phyloP scores from a whole-genome alignment of 2,113 vertebrate species.

The Percopsis transmontana region DNA sequence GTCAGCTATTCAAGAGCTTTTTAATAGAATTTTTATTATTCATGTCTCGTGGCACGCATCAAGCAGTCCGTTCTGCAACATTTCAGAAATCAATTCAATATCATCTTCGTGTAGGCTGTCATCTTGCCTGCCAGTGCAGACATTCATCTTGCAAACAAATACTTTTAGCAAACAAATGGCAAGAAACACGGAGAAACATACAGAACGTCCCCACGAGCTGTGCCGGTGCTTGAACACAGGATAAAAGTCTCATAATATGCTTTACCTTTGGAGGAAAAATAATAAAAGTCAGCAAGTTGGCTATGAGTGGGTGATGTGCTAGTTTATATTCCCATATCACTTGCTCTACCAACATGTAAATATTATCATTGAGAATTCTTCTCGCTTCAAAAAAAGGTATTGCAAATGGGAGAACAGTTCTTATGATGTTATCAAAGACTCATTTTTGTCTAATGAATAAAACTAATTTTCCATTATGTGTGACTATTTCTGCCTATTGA shows the following conservation, averaged over 20 bases:
- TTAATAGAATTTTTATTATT: constrained; percentile 99
- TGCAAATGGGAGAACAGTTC: constrained; percentile 34
- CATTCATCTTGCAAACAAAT: constrained; percentile 86
- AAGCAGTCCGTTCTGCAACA: constrained; percentile 87
- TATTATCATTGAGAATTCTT: constrained; percentile 58
- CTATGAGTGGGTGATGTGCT: constrained; percentile 56
- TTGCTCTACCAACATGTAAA: constrained; percentile 54
- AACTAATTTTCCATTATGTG: constrained; percentile 82
- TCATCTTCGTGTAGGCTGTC: constrained; percentile 91
- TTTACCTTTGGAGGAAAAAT: constrained; percentile 66
- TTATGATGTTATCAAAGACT: constrained; percentile 69
- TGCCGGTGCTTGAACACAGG: constrained; percentile 58
- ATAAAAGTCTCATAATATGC: constrained; percentile 69
- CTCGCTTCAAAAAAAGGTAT: constrained; percentile 41
- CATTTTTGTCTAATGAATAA: constrained; percentile 80
- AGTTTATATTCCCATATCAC: constrained; percentile 58
- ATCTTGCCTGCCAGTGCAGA: constrained; percentile 81
- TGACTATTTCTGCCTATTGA: constrained; percentile 57
- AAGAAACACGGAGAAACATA: constrained; percentile 59
- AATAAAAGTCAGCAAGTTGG: constrained; percentile 62
- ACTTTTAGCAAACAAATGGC: constrained; percentile 80
- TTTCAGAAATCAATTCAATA: constrained; percentile 93
- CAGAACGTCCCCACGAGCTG: constrained; percentile 54
- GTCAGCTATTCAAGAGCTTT: constrained; percentile 91
- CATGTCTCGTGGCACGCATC: constrained; percentile 88